A percentile compares a stretch with the other conserved stretches of the same genome.
Evolutionary conservation across 2,113 vertebrate species (phyloP).

Genomic region (Thamnophis sirtalis): DNA sequence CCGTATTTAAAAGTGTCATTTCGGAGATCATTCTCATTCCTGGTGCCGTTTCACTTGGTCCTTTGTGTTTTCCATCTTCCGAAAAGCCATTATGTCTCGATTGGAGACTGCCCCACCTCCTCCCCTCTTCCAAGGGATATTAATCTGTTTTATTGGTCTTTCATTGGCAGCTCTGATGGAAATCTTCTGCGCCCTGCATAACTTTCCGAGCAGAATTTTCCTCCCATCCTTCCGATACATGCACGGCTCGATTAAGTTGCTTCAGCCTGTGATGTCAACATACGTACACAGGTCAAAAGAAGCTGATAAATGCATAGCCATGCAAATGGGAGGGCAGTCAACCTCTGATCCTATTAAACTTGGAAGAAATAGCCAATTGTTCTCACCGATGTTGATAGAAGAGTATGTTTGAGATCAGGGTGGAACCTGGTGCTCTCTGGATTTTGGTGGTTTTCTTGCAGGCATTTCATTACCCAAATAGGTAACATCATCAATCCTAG

Average conservation of each 20-base stretch:
- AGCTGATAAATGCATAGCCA: background rate
- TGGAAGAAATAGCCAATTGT: constrained; percentile 18
- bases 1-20: constrained; percentile 68
- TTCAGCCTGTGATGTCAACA: background rate
- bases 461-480: background rate
- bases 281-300: background rate
- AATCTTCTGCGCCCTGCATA: constrained; percentile 62
- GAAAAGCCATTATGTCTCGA: constrained; percentile 69
- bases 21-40: constrained; percentile 69
- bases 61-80: constrained; percentile 52
- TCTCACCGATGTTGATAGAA: background rate
- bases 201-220: constrained; percentile 56
- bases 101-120: constrained; percentile 71
- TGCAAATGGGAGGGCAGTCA: background rate
- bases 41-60: constrained; percentile 49
- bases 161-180: constrained; percentile 60
- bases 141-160: constrained; percentile 76
- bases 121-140: constrained; percentile 65
- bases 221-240: constrained; percentile 26
- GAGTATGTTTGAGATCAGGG: background rate
- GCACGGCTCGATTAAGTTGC: constrained; percentile 32
- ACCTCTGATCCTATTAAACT: background rate
- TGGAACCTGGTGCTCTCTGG: background rate
- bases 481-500: background rate
- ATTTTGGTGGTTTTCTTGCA: background rate